Conservation (phyloP, 1,140 invertebrate genomes). For the Dinothrombium tinctorium region DNA sequence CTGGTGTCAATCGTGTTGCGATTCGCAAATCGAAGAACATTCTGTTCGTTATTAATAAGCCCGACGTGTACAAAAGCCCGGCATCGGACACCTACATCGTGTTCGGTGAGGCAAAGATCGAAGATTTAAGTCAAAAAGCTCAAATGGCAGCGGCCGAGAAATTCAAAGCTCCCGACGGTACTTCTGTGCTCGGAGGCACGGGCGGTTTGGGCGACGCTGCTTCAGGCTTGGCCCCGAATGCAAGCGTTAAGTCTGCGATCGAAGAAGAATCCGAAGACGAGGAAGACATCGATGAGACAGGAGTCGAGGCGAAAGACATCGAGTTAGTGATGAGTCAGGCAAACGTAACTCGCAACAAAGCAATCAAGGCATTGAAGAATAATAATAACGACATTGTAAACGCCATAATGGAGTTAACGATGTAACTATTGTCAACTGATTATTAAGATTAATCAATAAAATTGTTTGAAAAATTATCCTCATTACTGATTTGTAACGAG, state of each 20-base stretch:
- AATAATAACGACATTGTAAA: conserved; percentile 89
- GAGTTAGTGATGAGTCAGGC: conserved; percentile 95
- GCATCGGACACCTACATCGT: conserved; percentile 98
- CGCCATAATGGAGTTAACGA: conserved; percentile 33
- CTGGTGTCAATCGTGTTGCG: conserved; percentile 85
- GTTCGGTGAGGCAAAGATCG: conserved; percentile 99
- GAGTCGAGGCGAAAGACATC: conserved; percentile 92
- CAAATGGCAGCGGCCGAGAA: conserved; percentile 95
- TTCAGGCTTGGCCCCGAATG: conserved; percentile 14
- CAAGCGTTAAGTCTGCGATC: conserved; percentile 20
- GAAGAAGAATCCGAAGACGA: conserved; percentile 28
- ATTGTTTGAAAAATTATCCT: background rate
- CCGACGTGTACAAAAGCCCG: conserved; percentile 98
- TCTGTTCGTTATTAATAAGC: conserved; percentile 95
- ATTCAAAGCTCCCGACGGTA: conserved; percentile 67
- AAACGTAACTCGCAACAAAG: conserved; percentile 74
- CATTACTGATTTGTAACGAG: background rate
- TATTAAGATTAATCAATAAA: background rate
- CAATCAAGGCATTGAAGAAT: conserved; percentile 83
- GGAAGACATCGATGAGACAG: conserved; percentile 60
- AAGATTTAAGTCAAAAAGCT: conserved; percentile 94
- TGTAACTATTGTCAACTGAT: conserved; percentile 5
- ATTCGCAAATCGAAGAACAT: conserved; percentile 99
- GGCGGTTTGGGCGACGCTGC: conserved; percentile 16
- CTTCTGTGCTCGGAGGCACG: conserved; percentile 17